Percentiles rank a stretch among this genome's conserved stretches.
Evolutionary conservation across 2,113 vertebrate species (phyloP).

Genomic region (Aepyceros melampus): DNA sequence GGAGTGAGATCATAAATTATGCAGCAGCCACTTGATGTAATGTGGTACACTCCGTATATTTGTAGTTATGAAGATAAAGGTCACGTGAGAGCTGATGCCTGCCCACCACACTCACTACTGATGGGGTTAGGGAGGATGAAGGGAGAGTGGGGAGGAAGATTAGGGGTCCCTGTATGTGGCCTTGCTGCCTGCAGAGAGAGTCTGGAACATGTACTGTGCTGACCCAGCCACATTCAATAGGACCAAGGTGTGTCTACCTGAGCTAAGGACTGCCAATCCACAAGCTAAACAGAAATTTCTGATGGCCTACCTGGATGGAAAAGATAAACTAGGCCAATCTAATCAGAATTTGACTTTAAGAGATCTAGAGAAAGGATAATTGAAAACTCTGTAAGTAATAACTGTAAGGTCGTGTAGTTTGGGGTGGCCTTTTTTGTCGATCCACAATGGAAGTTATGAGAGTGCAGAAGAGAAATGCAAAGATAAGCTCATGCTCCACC

Average conservation of each 20-base stretch:
- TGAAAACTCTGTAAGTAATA: not conserved
- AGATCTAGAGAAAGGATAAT: not conserved
- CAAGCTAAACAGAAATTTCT: not conserved
- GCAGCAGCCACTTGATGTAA: not conserved
- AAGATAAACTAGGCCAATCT: not conserved
- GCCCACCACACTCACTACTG: not conserved
- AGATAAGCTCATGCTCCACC: too few relatives aligned
- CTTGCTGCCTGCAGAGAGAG: not conserved
- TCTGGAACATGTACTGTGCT: not conserved
- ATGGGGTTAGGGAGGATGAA: too few relatives aligned
- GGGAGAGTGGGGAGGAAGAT: not conserved
- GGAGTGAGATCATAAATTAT: not conserved
- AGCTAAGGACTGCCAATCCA: not conserved
- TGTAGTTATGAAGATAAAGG: not conserved
- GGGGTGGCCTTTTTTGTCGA: not conserved
- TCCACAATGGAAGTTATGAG: not conserved
- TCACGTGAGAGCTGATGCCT: not conserved
- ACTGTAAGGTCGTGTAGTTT: not conserved
- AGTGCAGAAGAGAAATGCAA: not conserved
- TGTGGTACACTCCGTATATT: not conserved
- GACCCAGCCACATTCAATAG: not conserved
- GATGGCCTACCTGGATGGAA: not conserved
- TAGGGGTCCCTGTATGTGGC: not conserved
- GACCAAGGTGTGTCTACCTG: not conserved
- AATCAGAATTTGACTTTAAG: not conserved